Percentiles rank a stretch among this genome's conserved stretches.
phyloP scores from a whole-genome alignment of 2,797 vertebrate genomes.

The Tadarida brasiliensis region DNA sequence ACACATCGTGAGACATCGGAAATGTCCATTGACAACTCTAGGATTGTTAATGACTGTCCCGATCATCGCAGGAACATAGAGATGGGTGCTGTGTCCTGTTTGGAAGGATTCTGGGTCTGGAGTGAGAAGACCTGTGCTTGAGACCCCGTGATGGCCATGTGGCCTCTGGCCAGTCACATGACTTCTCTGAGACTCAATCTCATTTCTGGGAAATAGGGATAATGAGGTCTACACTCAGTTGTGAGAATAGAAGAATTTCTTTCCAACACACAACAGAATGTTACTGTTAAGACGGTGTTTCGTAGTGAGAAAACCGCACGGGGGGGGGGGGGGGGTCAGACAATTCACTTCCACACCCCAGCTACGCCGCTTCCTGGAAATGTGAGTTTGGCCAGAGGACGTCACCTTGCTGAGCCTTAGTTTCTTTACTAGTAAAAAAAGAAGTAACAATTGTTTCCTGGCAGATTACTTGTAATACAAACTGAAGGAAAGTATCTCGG shows the following conservation, averaged over 20 bases:
- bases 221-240: not conserved
- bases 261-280: not conserved
- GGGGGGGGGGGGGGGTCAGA: not conserved
- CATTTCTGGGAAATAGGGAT: not conserved
- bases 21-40: not conserved
- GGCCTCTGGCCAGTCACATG: not conserved
- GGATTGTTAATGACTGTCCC: not conserved
- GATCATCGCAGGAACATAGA: not conserved
- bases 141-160: not conserved
- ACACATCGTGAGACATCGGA: not conserved
- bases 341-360: not conserved
- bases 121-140: not conserved
- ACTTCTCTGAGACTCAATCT: constrained; percentile 15
- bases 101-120: not conserved
- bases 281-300: not conserved
- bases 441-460: not conserved
- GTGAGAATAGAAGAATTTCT: constrained; percentile 18
- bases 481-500: not conserved
- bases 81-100: not conserved
- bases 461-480: not conserved
- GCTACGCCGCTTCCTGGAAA: not conserved
- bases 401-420: not conserved
- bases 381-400: not conserved
- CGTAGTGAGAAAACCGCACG: not conserved
- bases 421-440: constrained; percentile 3